phyloP scores from a whole-genome alignment of 2,888 invertebrate genomes.

The Eustalomyia histrio region DNA sequence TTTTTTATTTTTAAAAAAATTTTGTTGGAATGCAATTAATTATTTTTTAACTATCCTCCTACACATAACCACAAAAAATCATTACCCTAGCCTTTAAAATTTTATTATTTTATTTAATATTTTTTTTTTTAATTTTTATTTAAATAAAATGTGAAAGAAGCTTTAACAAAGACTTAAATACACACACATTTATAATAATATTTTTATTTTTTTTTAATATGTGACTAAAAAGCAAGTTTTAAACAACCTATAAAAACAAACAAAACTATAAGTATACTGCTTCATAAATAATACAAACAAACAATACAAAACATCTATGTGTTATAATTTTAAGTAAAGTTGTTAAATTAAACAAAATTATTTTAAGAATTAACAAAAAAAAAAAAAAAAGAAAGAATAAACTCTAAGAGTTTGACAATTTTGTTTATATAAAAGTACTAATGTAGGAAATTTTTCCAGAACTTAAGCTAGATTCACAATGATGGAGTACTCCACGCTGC shows the following conservation, averaged over 20 bases:
- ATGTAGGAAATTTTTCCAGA: no score
- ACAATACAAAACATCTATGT: constrained; percentile 17
- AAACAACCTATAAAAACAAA: constrained; percentile 39
- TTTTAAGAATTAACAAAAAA: no score
- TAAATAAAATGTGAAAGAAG: constrained; percentile 52
- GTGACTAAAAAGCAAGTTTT: constrained; percentile 26
- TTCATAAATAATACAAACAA: constrained; percentile 33
- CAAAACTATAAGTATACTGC: constrained; percentile 51
- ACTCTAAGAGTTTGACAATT: no score
- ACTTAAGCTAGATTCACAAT: no score
- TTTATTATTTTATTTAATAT: constrained; percentile 41
- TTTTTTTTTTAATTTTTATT: constrained; percentile 29
- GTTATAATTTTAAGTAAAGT: constrained; percentile 15
- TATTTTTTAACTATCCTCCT: constrained; percentile 20
- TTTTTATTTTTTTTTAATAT: constrained; percentile 41
- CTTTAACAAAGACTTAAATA: constrained; percentile 65
- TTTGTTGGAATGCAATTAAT: constrained; percentile 57
- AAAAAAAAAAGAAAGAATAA: constrained; percentile 30
- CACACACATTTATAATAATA: constrained; percentile 46
- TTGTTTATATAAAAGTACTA: no score
- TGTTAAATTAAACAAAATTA: not conserved
- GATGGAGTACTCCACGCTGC: no score
- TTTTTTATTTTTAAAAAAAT: not conserved
- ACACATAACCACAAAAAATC: constrained; percentile 7
- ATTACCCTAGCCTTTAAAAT: constrained; percentile 37